phyloP scores from a whole-genome alignment of 2,888 invertebrate genomes.

The Rhagium mordax region DNA sequence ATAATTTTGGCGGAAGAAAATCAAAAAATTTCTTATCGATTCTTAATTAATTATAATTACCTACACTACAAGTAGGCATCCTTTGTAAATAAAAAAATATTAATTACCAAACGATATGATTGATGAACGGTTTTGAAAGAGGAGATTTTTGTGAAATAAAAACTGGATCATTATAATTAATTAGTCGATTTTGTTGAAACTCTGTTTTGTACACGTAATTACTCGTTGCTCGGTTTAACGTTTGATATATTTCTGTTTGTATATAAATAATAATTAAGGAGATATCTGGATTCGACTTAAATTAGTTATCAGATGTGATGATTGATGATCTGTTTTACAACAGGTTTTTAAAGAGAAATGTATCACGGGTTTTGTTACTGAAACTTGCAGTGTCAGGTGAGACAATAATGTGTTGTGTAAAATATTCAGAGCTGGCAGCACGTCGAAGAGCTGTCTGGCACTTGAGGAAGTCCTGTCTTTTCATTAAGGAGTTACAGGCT shows the following conservation, averaged over 20 bases:
- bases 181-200: neutral
- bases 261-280: neutral
- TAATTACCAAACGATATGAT: neutral
- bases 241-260: neutral
- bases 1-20: no score
- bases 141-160: neutral
- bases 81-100: neutral
- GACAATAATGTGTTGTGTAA: no score
- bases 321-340: neutral
- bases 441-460: no score
- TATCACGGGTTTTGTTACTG: neutral
- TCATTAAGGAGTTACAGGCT: no score
- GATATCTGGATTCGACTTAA: neutral
- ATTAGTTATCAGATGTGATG: neutral
- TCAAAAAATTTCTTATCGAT: no score
- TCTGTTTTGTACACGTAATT: neutral
- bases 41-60: neutral
- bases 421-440: no score
- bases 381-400: neutral
- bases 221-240: neutral
- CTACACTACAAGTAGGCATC: no score
- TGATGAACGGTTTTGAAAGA: neutral
- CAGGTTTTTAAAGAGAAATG: neutral
- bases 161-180: neutral
- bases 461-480: no score